phyloP scores from a whole-genome alignment of 2,113 vertebrate genomes.

The Antennarius striatus region DNA sequence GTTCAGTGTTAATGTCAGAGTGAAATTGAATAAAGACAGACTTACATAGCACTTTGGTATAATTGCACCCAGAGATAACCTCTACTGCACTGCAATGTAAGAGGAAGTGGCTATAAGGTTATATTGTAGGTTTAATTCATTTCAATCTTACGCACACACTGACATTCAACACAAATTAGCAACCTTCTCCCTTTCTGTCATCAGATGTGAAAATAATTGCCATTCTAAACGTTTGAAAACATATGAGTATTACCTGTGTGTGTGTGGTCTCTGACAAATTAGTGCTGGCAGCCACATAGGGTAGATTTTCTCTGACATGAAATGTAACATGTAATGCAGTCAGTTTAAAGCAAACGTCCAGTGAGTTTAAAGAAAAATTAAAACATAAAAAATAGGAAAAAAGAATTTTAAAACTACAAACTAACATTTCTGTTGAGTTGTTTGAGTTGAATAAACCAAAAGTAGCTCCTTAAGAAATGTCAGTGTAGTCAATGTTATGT shows the following conservation, averaged over 20 bases:
- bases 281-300: no score
- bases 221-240: conserved; percentile 33
- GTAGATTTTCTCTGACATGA: no score
- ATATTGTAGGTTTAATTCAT: conserved; percentile 14
- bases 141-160: not conserved
- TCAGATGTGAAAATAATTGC: conserved; percentile 32
- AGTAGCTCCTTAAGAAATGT: no score
- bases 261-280: not conserved
- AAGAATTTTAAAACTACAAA: no score
- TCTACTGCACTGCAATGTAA: conserved; percentile 6
- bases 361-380: no score
- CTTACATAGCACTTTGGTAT: conserved; percentile 1
- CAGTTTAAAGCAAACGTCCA: no score
- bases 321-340: no score
- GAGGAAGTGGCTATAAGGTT: conserved; percentile 12
- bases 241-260: not conserved
- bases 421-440: no score
- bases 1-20: conserved; percentile 4
- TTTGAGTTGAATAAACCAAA: no score
- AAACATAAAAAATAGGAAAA: no score
- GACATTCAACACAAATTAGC: conserved; percentile 13
- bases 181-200: conserved; percentile 13
- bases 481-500: no score
- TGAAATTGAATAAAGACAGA: conserved; percentile 1
- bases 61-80: conserved; percentile 16